Conservation (phyloP, 2,888 invertebrate genomes). For the Dicycla oo region DNA sequence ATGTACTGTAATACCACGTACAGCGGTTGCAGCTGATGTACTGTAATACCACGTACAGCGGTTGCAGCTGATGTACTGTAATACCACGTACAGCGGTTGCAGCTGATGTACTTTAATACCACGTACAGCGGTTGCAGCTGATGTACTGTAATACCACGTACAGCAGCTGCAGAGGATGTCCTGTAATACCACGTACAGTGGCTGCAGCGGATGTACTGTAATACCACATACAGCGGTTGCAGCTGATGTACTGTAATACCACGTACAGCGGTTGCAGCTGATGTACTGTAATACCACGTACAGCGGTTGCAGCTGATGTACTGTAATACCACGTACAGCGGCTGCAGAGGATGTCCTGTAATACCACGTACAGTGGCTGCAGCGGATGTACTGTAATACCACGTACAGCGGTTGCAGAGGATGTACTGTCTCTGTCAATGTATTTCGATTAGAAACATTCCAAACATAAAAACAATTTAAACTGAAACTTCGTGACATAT, state of each 20-base stretch:
- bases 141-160: slow-evolving; percentile 33
- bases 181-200: slow-evolving; percentile 31
- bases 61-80: slow-evolving; percentile 1
- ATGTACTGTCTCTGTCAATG: no score
- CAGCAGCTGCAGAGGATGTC: not conserved
- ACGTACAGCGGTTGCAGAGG: slow-evolving; percentile 29
- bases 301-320: not conserved
- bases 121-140: slow-evolving; percentile 29
- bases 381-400: slow-evolving; percentile 5
- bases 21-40: not conserved
- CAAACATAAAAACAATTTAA: no score
- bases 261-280: slow-evolving; percentile 29
- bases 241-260: slow-evolving; percentile 5
- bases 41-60: slow-evolving; percentile 31
- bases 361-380: slow-evolving; percentile 30
- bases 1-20: slow-evolving; percentile 33
- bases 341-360: slow-evolving; percentile 1
- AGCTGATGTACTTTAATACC: slow-evolving; percentile 8
- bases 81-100: slow-evolving; percentile 30
- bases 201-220: slow-evolving; percentile 1
- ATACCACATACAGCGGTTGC: slow-evolving; percentile 28
- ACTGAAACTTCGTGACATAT: no score
- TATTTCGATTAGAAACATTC: no score
- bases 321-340: slow-evolving; percentile 31
- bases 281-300: slow-evolving; percentile 33